These are phyloP conservation scores for Zhengitettix transpicula DNA, from an alignment of 2,888 invertebrate genomes.

Conservation along the genomic window DNA sequence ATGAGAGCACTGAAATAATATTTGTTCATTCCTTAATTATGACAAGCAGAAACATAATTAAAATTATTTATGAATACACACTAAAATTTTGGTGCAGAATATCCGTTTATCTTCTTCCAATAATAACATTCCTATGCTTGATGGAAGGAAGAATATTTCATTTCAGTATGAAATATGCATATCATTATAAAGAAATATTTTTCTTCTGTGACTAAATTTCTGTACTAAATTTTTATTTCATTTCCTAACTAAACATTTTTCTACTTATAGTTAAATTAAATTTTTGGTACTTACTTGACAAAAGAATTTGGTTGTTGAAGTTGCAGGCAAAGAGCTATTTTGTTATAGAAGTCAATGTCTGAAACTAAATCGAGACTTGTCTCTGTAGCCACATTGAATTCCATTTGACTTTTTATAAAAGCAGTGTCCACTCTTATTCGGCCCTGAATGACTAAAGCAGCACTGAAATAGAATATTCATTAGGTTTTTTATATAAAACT, in stretches of 20 bases:
- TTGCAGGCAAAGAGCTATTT: slow-evolving; percentile 59
- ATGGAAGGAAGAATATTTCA: too few relatives aligned
- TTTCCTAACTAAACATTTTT: neutral
- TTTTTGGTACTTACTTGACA: slow-evolving; percentile 30
- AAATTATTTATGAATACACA: too few relatives aligned
- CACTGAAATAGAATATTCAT: slow-evolving; percentile 30
- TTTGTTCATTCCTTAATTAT: too few relatives aligned
- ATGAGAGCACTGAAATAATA: too few relatives aligned
- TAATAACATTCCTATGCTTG: too few relatives aligned
- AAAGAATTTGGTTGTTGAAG: slow-evolving; percentile 48
- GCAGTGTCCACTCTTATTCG: slow-evolving; percentile 41
- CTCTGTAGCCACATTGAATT: slow-evolving; percentile 46
- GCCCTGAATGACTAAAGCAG: slow-evolving; percentile 49
- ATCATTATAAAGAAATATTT: too few relatives aligned
- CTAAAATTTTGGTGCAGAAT: too few relatives aligned
- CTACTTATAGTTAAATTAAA: neutral
- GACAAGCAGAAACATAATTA: too few relatives aligned
- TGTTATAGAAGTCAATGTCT: slow-evolving; percentile 59
- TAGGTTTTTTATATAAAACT: neutral
- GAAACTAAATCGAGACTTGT: slow-evolving; percentile 53
- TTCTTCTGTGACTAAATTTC: too few relatives aligned
- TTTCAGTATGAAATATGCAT: too few relatives aligned
- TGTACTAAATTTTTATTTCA: neutral
- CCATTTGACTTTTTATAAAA: slow-evolving; percentile 46
- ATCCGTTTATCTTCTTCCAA: too few relatives aligned